Conservation (phyloP, 2,888 invertebrate genomes). For the Schizaphis graminum region DNA sequence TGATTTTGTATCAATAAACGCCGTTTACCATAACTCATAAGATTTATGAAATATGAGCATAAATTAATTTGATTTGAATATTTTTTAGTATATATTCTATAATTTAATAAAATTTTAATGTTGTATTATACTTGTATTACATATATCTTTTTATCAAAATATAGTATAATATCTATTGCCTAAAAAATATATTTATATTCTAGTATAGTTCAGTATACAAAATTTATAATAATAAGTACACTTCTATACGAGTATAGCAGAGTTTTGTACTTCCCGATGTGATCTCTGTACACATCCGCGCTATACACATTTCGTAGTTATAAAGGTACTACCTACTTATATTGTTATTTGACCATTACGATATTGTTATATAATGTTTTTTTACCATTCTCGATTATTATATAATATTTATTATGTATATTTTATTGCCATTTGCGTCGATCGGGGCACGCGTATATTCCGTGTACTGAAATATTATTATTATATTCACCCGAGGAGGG, state of each 20-base stretch:
- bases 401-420: neutral
- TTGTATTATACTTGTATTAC: no score
- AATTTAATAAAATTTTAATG: neutral
- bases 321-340: no score
- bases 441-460: neutral
- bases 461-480: neutral
- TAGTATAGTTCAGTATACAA: no score
- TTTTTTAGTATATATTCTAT: neutral
- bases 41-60: no score
- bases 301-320: no score
- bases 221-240: no score
- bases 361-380: neutral
- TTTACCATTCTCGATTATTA: neutral
- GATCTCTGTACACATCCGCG: no score
- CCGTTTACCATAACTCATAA: no score
- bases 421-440: neutral
- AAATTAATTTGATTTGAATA: neutral
- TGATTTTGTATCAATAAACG: neutral
- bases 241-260: no score
- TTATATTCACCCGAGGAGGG: neutral
- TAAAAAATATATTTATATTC: neutral
- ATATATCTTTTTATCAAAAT: neutral
- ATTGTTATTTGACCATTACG: no score
- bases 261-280: no score
- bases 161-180: neutral